phyloP scores from a whole-genome alignment of 2,888 invertebrate species.

The Pyrrhia umbra region DNA sequence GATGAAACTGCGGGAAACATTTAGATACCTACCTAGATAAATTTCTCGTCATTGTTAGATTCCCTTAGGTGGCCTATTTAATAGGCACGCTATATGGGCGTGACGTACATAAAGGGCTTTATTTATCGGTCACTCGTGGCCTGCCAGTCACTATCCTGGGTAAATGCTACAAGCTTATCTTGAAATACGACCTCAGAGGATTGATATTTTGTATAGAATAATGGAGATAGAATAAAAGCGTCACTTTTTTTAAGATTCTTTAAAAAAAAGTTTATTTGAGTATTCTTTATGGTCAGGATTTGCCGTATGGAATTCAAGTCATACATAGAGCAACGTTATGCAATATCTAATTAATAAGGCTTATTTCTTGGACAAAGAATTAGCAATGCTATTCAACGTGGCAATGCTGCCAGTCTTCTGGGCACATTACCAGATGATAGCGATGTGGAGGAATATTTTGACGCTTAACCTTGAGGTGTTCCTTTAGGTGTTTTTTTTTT shows the following conservation, averaged over 20 bases:
- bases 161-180: constrained; percentile 6
- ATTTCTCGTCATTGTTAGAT: background rate
- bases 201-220: background rate
- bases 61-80: constrained; percentile 29
- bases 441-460: too few relatives aligned
- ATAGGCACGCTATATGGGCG: constrained; percentile 5
- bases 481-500: too few relatives aligned
- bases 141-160: background rate
- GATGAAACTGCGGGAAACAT: too few relatives aligned
- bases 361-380: too few relatives aligned
- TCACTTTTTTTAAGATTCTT: too few relatives aligned
- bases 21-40: too few relatives aligned
- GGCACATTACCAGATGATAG: too few relatives aligned
- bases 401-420: too few relatives aligned
- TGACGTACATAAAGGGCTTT: constrained; percentile 17
- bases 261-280: background rate
- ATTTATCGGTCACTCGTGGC: background rate
- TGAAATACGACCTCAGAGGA: background rate
- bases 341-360: too few relatives aligned
- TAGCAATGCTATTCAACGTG: too few relatives aligned
- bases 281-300: background rate
- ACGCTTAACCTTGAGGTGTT: too few relatives aligned
- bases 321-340: too few relatives aligned
- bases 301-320: background rate
- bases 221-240: background rate